Conservation (phyloP, 2,888 invertebrate genomes). For the Frankliniella fusca region DNA sequence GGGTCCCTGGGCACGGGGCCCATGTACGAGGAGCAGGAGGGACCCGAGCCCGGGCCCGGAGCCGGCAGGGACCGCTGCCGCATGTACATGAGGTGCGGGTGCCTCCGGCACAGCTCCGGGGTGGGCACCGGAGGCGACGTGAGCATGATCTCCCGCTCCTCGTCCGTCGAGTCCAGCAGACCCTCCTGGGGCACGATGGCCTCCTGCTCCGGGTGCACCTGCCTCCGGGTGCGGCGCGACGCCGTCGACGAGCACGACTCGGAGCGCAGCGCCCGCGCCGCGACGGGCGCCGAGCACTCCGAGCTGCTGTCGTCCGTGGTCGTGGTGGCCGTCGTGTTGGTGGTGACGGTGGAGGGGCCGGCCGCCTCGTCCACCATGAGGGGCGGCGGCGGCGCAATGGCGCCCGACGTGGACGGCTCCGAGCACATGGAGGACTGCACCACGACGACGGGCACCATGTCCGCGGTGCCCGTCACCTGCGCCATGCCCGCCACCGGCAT, state of each 20-base stretch:
- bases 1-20: background rate
- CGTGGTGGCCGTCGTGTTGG: background rate
- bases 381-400: background rate
- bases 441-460: background rate
- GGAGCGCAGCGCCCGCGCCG: background rate
- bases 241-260: slow-evolving; percentile 4
- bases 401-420: background rate
- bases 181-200: background rate
- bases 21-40: background rate
- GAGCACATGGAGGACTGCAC: background rate
- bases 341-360: background rate
- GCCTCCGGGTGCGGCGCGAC: background rate
- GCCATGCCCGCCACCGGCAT: background rate
- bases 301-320: slow-evolving; percentile 23
- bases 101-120: background rate
- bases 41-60: background rate
- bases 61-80: slow-evolving; percentile 3
- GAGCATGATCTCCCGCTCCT: slow-evolving; percentile 17
- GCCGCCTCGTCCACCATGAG: background rate
- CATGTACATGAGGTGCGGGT: background rate
- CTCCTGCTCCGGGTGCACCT: slow-evolving; percentile 20
- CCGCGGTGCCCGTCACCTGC: background rate
- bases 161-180: background rate
- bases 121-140: slow-evolving; percentile 6
- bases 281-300: background rate